Conservation (phyloP, 2,113 vertebrate species). For the Chaetops frenatus region DNA sequence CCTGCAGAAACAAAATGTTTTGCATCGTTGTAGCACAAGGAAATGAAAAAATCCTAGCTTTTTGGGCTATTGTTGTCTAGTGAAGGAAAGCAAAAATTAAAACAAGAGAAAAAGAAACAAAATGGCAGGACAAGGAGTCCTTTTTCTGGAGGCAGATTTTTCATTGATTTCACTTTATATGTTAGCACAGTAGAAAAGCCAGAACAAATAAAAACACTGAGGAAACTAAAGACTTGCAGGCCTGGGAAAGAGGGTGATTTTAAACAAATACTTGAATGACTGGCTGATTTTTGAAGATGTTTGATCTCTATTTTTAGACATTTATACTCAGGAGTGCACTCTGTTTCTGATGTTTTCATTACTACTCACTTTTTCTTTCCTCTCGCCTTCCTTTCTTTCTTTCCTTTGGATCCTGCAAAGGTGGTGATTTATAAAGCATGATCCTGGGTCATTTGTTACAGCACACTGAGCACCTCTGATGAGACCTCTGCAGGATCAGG, state of each 20-base stretch:
- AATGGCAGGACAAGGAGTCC: neutral
- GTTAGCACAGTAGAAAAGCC: slow-evolving; percentile 6
- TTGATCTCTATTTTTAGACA: slow-evolving; percentile 44
- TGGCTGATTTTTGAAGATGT: slow-evolving; percentile 9
- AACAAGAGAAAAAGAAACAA: neutral
- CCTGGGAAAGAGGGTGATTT: neutral
- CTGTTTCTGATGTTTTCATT: slow-evolving; percentile 24
- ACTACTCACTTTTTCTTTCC: neutral
- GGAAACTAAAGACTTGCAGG: neutral
- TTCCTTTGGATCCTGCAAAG: neutral
- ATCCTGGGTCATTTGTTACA: neutral
- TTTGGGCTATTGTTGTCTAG: neutral
- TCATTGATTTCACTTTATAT: neutral
- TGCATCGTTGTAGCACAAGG: neutral
- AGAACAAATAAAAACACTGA: slow-evolving; percentile 38
- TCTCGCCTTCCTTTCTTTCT: neutral
- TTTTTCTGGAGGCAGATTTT: neutral
- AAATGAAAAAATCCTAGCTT: neutral
- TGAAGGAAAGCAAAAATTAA: neutral
- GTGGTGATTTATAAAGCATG: neutral
- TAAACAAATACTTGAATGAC: neutral
- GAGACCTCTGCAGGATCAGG: neutral
- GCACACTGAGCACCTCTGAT: neutral
- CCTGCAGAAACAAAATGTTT: neutral
- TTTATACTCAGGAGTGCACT: neutral